These are phyloP conservation scores for Sternotherus odoratus DNA, from an alignment of 2,797 vertebrate species.

Conservation along the genomic window DNA sequence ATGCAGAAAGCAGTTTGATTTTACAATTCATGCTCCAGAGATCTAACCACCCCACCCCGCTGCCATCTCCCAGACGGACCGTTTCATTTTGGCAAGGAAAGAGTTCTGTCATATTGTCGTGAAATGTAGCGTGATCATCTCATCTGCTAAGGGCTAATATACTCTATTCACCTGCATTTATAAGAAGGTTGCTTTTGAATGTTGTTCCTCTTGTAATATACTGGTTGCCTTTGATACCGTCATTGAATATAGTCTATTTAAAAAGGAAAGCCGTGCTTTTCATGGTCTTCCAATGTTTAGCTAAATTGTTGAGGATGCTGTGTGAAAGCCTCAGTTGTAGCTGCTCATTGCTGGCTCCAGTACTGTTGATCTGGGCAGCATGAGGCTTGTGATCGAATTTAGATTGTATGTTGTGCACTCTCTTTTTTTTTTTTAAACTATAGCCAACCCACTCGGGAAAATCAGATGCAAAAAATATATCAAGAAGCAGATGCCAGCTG, in stretches of 20 bases:
- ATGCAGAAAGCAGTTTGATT: conserved; percentile 8
- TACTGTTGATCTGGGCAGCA: accelerated
- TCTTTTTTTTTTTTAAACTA: background rate
- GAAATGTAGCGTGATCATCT: background rate
- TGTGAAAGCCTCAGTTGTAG: background rate
- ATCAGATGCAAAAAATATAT: accelerated
- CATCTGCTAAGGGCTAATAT: background rate
- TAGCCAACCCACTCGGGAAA: background rate
- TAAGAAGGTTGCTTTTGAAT: conserved; percentile 21
- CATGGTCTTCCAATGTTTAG: background rate
- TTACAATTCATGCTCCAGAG: background rate
- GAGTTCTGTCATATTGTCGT: background rate
- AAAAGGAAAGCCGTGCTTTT: background rate
- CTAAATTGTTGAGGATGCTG: background rate
- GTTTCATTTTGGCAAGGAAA: background rate
- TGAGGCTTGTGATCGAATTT: background rate
- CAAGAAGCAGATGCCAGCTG: background rate
- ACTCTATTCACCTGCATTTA: background rate
- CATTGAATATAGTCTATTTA: background rate
- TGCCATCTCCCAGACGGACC: too few relatives aligned
- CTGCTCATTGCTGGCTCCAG: background rate
- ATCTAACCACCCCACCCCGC: too few relatives aligned
- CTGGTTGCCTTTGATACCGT: accelerated
- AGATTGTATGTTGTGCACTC: background rate
- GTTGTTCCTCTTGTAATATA: background rate